Evolutionary conservation across 2,888 invertebrate species (phyloP).

Genomic region (Cephus rjabovi): DNA sequence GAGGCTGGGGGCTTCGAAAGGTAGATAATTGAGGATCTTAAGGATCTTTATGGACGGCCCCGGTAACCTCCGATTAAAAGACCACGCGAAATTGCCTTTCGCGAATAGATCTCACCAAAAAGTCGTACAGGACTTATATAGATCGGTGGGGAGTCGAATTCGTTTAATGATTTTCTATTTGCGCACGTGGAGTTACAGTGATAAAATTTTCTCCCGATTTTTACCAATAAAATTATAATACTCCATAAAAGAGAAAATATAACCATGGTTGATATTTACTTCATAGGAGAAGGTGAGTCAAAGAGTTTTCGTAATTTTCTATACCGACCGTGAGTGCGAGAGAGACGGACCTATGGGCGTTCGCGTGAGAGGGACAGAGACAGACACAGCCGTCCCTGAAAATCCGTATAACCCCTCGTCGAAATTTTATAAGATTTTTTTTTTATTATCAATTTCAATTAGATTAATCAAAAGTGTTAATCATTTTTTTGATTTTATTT

Average conservation of each 20-base stretch:
- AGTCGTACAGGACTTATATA: not conserved
- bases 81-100: not conserved
- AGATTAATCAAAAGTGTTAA: too few relatives aligned
- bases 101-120: not conserved
- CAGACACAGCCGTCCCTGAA: not conserved
- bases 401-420: too few relatives aligned
- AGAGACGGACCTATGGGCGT: not conserved
- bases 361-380: not conserved
- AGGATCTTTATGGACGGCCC: not conserved
- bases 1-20: slow-evolving; percentile 26
- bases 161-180: not conserved
- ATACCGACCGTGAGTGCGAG: not conserved
- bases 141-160: not conserved
- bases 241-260: not conserved
- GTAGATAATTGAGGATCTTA: slow-evolving; percentile 27
- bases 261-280: not conserved
- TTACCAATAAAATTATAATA: not conserved
- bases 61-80: not conserved
- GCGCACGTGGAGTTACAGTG: too few relatives aligned
- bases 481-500: not conserved
- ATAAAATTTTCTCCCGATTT: too few relatives aligned
- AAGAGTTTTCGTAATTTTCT: not conserved
- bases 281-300: too few relatives aligned
- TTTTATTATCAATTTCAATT: too few relatives aligned
- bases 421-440: not conserved